These are phyloP conservation scores for Brachionus angularis DNA, from an alignment of 1,140 invertebrate genomes.

Conservation along the genomic window DNA sequence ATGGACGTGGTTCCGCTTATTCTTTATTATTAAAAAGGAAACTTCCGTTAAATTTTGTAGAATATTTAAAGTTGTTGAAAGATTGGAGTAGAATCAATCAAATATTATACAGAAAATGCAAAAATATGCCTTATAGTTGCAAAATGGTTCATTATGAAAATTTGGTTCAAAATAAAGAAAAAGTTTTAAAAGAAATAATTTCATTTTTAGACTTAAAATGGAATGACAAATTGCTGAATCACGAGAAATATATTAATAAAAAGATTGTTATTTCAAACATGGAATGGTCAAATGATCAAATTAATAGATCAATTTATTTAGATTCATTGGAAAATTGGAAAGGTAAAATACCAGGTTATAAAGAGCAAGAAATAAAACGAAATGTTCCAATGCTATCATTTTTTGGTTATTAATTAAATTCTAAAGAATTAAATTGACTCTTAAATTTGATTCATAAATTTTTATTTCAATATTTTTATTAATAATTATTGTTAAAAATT, in stretches of 20 bases:
- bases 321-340: slow-evolving; percentile 96
- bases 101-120: slow-evolving; percentile 88
- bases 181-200: slow-evolving; percentile 82
- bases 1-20: slow-evolving; percentile 93
- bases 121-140: slow-evolving; percentile 75
- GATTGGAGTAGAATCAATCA: slow-evolving; percentile 94
- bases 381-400: neutral
- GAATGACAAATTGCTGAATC: slow-evolving; percentile 91
- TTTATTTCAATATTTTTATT: too few relatives aligned
- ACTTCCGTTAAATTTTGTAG: slow-evolving; percentile 92
- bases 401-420: neutral
- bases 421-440: neutral
- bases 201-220: slow-evolving; percentile 86
- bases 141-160: slow-evolving; percentile 92
- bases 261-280: slow-evolving; percentile 79
- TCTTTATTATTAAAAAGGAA: slow-evolving; percentile 88
- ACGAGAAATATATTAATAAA: slow-evolving; percentile 92
- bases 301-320: slow-evolving; percentile 94
- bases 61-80: slow-evolving; percentile 82
- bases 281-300: slow-evolving; percentile 94
- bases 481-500: too few relatives aligned
- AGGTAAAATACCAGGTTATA: slow-evolving; percentile 70
- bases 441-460: too few relatives aligned
- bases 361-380: neutral
- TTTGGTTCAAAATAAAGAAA: slow-evolving; percentile 82